Base-by-base conservation (phyloP, 2,113 vertebrate species). In the Athene cunicularia region DNA sequence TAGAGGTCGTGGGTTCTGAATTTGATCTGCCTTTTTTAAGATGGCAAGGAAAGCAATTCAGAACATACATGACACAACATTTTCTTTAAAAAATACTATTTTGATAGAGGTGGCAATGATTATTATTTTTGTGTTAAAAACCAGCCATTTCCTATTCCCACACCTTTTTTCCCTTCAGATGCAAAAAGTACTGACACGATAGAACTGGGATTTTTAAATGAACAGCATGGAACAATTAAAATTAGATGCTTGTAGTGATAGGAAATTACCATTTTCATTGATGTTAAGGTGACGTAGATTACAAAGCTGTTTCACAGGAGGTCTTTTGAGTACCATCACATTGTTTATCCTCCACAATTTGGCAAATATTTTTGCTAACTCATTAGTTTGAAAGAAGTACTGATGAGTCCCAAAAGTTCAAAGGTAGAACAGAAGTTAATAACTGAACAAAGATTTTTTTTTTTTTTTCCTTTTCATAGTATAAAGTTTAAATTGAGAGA, bases 191-290 rank as follows among this genome's bases (percentile, higher is more conserved):
- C 32, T 94, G 50, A 59, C 28, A 76, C 55, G 35, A 27, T 84
- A 56, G 20, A 88, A 33, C 53, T 87, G 70, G 15, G 64, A 86
- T 93, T 86, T 91, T 92, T 70, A 86, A 93, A 50, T 21, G 11
- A 88, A 59, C 52, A 88, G 41, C 43, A 53, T 19, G 22, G 56
- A 80, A 91, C 86, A 95, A 94, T 97, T 96, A 95, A 90, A 91
- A 95, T 94, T 59, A 91, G 33, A 79, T 95, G 68, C 62, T 76
- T 86, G 28, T 81, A 93, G 32, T 93, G 43, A 64, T 91, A 50
- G 50, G 87, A 94, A 96, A 95, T 96, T 88, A 90, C 26, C 62
- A 76, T 96, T 97, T 98, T 93, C 75, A 92, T 37, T 97, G 96
- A 89, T 83, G 33, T 53, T 90, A 66, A 93, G 53, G 30, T 88